phyloP scores from a whole-genome alignment of 2,797 vertebrate species.

The Sciurus carolinensis region DNA sequence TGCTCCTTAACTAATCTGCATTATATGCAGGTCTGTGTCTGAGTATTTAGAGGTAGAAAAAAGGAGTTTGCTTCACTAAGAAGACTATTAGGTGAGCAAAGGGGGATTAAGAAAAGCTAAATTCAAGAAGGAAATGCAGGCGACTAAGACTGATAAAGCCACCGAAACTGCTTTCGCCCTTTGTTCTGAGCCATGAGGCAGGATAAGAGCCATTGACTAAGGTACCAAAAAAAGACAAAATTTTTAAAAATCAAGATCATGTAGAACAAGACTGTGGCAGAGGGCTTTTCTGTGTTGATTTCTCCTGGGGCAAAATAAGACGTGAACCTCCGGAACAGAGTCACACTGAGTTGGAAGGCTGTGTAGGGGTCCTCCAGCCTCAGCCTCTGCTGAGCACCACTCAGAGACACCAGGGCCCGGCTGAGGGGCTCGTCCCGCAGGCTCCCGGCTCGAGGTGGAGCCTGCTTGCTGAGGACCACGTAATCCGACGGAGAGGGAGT shows the following conservation, averaged over 20 bases:
- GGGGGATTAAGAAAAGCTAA: neutral
- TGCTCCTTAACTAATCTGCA: neutral
- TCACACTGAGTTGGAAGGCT: neutral
- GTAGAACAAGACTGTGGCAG: neutral
- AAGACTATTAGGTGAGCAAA: neutral
- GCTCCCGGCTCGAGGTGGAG: neutral
- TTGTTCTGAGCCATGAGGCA: neutral
- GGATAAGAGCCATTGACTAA: neutral
- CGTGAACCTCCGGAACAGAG: neutral
- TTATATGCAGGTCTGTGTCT: neutral
- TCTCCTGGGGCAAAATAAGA: neutral
- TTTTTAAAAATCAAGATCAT: neutral
- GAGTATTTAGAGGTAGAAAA: slow-evolving; percentile 16
- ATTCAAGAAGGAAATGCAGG: neutral
- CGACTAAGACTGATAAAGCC: neutral
- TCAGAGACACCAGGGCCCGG: neutral
- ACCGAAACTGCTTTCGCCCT: slow-evolving; percentile 48
- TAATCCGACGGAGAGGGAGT: slow-evolving; percentile 28
- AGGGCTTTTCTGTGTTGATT: neutral
- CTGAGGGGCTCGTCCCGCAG: neutral
- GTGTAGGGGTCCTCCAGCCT: neutral
- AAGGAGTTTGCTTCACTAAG: neutral
- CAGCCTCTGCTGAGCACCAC: neutral
- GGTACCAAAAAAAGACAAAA: neutral
- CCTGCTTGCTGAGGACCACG: slow-evolving; percentile 29